Percentiles rank a stretch among this genome's conserved stretches.
phyloP scores from a whole-genome alignment of 2,113 vertebrate species.

The Oxyruncus cristatus region DNA sequence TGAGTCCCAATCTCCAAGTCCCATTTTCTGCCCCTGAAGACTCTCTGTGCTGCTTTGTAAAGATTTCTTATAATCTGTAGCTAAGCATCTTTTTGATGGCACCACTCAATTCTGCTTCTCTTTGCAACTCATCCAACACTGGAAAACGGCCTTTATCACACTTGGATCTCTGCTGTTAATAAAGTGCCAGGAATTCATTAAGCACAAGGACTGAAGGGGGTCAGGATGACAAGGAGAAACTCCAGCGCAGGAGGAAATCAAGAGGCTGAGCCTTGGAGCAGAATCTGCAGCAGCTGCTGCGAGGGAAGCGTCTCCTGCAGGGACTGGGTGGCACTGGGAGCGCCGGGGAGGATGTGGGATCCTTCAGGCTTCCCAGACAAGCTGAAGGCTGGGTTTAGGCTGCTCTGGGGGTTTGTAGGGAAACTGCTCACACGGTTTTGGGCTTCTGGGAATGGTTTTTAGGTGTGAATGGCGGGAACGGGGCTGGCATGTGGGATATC shows the following conservation, averaged over 20 bases:
- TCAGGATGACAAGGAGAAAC: conserved; percentile 27
- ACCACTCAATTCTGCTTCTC: neutral
- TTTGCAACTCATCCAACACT: neutral
- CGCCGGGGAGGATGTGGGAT: neutral
- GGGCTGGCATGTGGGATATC: fast-evolving
- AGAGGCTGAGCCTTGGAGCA: neutral
- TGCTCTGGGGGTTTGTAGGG: neutral
- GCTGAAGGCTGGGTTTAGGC: neutral
- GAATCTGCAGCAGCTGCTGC: neutral
- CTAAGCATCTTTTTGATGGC: neutral
- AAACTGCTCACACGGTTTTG: neutral
- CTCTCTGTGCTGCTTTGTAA: neutral
- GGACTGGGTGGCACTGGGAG: neutral
- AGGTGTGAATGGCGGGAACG: neutral
- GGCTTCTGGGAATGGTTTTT: neutral
- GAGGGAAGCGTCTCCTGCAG: neutral
- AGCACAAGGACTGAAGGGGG: neutral
- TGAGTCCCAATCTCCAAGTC: neutral
- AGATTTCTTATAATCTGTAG: neutral
- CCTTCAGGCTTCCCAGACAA: neutral
- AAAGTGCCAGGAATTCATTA: conserved; percentile 39
- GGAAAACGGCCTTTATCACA: conserved; percentile 13
- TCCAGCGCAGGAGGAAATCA: neutral
- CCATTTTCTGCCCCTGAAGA: neutral
- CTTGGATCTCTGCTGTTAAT: conserved; percentile 27